Evolutionary conservation across 2,797 vertebrate genomes (phyloP).

Genomic region (Dryobates pubescens): DNA sequence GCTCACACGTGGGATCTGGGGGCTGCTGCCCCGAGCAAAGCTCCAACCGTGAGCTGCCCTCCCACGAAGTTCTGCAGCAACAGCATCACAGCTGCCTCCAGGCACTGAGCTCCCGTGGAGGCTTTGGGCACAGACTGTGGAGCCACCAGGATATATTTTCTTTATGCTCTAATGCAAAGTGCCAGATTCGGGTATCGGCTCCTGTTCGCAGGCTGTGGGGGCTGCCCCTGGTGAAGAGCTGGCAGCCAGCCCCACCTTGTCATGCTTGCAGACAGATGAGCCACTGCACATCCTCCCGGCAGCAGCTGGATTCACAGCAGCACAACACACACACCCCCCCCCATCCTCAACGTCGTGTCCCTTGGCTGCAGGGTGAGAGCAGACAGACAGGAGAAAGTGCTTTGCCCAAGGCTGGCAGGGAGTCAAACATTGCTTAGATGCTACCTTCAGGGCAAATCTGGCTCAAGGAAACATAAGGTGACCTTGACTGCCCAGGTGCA

Average conservation of each 20-base stretch:
- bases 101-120: background rate
- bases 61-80: background rate
- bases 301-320: background rate
- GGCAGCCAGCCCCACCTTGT: background rate
- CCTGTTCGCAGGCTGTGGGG: background rate
- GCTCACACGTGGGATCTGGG: accelerated
- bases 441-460: background rate
- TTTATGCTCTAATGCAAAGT: background rate
- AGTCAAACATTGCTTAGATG: background rate
- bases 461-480: background rate
- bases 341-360: background rate
- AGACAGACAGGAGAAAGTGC: background rate
- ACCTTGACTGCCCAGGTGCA: background rate
- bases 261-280: accelerated
- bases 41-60: background rate
- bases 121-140: background rate
- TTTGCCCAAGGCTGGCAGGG: background rate
- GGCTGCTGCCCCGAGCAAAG: background rate
- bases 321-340: too few relatives aligned
- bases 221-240: background rate
- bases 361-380: background rate
- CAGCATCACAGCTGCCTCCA: background rate
- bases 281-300: background rate
- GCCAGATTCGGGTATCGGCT: background rate
- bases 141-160: background rate